Conservation (phyloP, 2,797 vertebrate genomes). For the Aldrovandia affinis region DNA sequence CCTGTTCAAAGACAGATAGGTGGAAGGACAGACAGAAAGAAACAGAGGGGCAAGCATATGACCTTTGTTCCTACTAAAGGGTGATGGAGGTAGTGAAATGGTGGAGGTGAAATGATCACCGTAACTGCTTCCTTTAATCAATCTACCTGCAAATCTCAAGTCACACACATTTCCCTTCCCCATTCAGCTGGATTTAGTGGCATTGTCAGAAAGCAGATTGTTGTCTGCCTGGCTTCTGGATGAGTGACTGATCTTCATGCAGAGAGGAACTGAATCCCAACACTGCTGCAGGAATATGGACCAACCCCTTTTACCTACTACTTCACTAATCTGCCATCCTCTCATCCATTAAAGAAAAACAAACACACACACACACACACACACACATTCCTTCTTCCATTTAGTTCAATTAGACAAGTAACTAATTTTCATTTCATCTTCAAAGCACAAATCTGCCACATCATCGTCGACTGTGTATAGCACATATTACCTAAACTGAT, state of each 20-base stretch:
- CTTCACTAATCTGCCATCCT: not conserved
- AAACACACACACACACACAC: slow-evolving; percentile 12
- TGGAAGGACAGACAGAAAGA: not conserved
- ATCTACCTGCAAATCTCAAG: not conserved
- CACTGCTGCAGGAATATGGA: not conserved
- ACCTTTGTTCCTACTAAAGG: not conserved
- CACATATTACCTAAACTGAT: not conserved
- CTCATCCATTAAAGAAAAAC: not conserved
- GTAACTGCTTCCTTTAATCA: not conserved
- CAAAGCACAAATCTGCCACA: slow-evolving; percentile 6
- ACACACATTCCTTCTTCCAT: not conserved
- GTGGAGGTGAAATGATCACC: not conserved
- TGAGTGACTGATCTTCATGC: not conserved
- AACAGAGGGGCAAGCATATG: not conserved
- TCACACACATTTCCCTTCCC: not conserved
- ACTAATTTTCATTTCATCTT: slow-evolving; percentile 6
- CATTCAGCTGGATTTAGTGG: not conserved
- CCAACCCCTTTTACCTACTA: not conserved
- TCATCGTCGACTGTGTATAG: not conserved
- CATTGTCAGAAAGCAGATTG: not conserved
- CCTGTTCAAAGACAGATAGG: not conserved
- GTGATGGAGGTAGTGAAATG: not conserved
- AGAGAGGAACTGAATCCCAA: not conserved
- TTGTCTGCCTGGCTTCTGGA: not conserved
- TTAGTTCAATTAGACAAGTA: slow-evolving; percentile 11